Percentiles rank a stretch among this genome's conserved stretches.
Conservation (phyloP, 2,797 vertebrate genomes). For the Lithobates sylvaticus region DNA sequence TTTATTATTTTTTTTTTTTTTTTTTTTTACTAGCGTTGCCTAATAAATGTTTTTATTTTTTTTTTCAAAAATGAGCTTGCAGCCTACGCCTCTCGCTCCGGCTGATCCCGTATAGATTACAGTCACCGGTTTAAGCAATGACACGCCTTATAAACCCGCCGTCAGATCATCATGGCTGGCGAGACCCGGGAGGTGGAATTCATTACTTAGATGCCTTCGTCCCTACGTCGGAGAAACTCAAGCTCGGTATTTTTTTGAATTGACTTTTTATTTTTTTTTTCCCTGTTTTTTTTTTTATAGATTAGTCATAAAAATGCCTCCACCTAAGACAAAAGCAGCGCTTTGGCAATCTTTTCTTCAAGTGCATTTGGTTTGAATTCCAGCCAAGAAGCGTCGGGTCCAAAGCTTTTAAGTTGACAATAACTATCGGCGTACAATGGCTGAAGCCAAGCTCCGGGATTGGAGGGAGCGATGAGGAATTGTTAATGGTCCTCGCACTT, state of each 20-base stretch:
- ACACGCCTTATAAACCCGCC: conserved; percentile 35
- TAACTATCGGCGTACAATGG: conserved; percentile 36
- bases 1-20: neutral
- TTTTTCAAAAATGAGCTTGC: neutral
- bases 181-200: conserved; percentile 14
- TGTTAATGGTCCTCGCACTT: conserved; percentile 43
- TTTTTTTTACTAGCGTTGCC: neutral
- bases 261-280: conserved; percentile 26
- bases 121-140: neutral
- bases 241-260: neutral
- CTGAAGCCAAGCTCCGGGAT: neutral
- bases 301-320: conserved; percentile 53
- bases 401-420: conserved; percentile 60
- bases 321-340: conserved; percentile 5
- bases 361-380: conserved; percentile 56
- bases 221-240: neutral
- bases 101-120: neutral
- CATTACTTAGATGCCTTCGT: conserved; percentile 32
- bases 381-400: conserved; percentile 33
- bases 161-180: conserved; percentile 7
- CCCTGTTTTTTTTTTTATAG: conserved; percentile 31
- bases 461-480: conserved; percentile 13
- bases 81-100: neutral
- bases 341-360: conserved; percentile 54
- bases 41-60: conserved; percentile 2